Evolutionary conservation across 2,113 vertebrate genomes (phyloP).

Genomic region (Saguinus imperator): DNA sequence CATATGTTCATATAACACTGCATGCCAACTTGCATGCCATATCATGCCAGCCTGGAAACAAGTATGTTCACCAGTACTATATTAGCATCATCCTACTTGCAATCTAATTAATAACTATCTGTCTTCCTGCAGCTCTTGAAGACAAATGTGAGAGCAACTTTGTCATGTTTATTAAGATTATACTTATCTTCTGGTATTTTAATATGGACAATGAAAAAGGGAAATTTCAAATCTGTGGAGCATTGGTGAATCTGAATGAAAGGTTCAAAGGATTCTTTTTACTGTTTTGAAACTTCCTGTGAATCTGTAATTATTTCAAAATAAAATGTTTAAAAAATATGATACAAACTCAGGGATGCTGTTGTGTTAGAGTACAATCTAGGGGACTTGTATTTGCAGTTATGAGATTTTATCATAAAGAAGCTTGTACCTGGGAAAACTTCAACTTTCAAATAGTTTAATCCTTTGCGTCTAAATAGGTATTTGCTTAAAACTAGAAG

Average conservation of each 20-base stretch:
- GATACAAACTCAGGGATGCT: not conserved
- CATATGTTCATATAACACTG: conserved; percentile 71
- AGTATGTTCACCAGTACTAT: conserved; percentile 66
- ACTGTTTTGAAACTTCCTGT: not conserved
- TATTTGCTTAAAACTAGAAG: not conserved
- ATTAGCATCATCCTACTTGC: conserved; percentile 56
- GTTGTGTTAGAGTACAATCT: not conserved
- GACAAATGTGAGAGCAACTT: conserved; percentile 53
- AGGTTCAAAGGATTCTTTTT: not conserved
- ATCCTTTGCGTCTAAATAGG: not conserved
- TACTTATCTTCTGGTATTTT: conserved; percentile 34
- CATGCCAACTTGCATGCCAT: conserved; percentile 79
- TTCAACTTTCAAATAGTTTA: not conserved
- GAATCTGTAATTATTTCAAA: conserved; percentile 34
- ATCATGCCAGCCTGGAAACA: conserved; percentile 74
- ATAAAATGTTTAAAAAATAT: not conserved
- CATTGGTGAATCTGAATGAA: not conserved
- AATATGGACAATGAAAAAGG: not conserved
- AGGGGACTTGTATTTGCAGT: not conserved
- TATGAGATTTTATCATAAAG: not conserved
- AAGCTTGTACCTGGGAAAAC: not conserved
- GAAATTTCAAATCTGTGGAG: not conserved
- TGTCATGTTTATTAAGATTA: conserved; percentile 57
- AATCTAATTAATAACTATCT: conserved; percentile 66
- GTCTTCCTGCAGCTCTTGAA: conserved; percentile 54